A percentile compares a stretch with the other conserved stretches of the same genome.
phyloP scores from a whole-genome alignment of 2,888 invertebrate species.

The Coleophora deauratella region DNA sequence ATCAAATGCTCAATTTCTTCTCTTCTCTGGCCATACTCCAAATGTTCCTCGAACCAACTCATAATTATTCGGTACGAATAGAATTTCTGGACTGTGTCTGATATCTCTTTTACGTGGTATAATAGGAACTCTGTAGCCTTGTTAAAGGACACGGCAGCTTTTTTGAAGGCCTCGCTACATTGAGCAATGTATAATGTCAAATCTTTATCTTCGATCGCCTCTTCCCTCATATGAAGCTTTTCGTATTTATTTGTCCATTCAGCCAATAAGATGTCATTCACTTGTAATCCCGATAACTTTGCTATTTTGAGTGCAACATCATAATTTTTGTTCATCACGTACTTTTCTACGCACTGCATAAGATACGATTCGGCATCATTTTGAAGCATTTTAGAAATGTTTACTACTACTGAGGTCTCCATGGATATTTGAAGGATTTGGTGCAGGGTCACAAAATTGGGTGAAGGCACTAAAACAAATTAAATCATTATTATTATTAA shows the following conservation, averaged over 20 bases:
- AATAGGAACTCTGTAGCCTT: constrained; percentile 78
- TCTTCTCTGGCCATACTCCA: constrained; percentile 47
- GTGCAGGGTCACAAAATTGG: constrained; percentile 51
- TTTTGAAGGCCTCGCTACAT: constrained; percentile 76
- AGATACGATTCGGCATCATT: constrained; percentile 61
- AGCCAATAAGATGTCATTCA: constrained; percentile 67
- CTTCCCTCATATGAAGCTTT: constrained; percentile 38
- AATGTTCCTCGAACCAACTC: constrained; percentile 62
- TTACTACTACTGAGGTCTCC: constrained; percentile 67
- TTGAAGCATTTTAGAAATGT: constrained; percentile 61
- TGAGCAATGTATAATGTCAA: constrained; percentile 70
- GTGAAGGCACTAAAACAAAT: constrained; percentile 47
- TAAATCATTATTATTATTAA: constrained; percentile 1
- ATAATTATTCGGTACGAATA: constrained; percentile 61
- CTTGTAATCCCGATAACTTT: constrained; percentile 56
- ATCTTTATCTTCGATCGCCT: constrained; percentile 44
- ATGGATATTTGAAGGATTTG: constrained; percentile 75
- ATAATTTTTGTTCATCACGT: constrained; percentile 67
- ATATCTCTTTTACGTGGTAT: constrained; percentile 66
- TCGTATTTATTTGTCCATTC: constrained; percentile 72
- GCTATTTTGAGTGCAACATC: constrained; percentile 75
- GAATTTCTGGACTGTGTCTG: constrained; percentile 61
- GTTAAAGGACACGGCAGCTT: constrained; percentile 75
- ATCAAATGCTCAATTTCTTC: constrained; percentile 62
- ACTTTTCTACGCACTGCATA: constrained; percentile 66